These are phyloP conservation scores for Acanthosoma haemorrhoidale DNA, from an alignment of 2,888 invertebrate genomes.

Conservation along the genomic window DNA sequence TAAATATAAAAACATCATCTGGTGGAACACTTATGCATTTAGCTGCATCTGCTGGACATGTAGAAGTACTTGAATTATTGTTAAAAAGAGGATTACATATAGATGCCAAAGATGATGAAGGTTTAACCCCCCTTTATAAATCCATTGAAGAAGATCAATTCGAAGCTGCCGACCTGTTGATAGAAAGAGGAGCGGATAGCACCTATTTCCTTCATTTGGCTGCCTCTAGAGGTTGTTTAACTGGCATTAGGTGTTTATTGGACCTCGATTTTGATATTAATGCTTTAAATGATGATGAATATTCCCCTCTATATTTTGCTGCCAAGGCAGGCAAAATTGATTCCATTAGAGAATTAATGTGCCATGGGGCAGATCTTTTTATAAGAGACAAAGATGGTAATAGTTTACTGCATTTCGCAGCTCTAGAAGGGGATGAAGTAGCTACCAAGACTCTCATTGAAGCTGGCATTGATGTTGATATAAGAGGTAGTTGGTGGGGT, in stretches of 20 bases:
- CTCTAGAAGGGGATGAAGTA: background rate
- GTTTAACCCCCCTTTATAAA: background rate
- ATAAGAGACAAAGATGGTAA: conserved; percentile 3
- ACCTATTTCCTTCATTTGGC: background rate
- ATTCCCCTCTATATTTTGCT: background rate
- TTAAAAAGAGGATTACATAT: background rate
- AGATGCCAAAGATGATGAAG: background rate
- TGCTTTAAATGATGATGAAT: background rate
- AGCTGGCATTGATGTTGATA: conserved; percentile 8
- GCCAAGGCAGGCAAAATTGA: background rate
- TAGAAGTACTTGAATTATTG: background rate
- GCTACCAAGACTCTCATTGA: background rate
- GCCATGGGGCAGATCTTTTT: background rate
- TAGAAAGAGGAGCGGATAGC: background rate
- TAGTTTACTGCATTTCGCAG: conserved; percentile 4
- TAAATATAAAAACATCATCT: background rate
- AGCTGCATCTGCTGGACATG: background rate
- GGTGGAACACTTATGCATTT: conserved; percentile 10
- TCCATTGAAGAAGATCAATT: background rate
- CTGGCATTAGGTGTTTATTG: background rate
- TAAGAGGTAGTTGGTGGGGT: background rate
- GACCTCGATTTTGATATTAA: background rate
- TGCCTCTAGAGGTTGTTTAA: background rate
- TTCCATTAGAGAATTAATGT: background rate
- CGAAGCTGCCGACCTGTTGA: background rate